Base-by-base conservation (phyloP, 2,113 vertebrate genomes). In the Vanacampus margaritifer region DNA sequence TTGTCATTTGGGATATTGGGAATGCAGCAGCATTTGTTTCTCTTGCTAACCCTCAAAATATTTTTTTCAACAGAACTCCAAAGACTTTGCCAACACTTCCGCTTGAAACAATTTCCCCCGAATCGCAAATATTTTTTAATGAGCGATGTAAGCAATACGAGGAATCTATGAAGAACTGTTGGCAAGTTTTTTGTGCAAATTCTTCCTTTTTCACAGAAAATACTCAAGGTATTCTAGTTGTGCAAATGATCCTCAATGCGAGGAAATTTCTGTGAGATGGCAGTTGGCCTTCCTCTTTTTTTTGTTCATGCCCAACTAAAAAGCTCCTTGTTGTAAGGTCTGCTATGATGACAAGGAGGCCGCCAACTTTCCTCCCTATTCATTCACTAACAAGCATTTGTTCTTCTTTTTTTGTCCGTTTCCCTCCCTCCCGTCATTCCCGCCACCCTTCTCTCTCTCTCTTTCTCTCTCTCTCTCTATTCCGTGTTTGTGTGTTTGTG, bases 401-500 rank as follows among this genome's bases (percentile, higher is more conserved):
- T 69, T 85, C 79, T 79, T 78, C 41, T 69, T 37, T 72, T 53
- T 80, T 63, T 46, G 53, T 54, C 39, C 23, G 60, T 72, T 72
- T 41, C 36, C 37, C 11, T 53, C n/a, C 58, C 64, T 32, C 53
- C 24, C 13, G 13, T 48, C 46, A 9, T 48, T 48, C 46, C 8
- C 46, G 17, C 57, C 43, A n/a, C 64, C 71, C 72, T 28, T 36
- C 57, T 36, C 17, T 36, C 17, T 51, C 17, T 61, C 24, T 46
- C 24, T 16, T 0, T 6, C 23, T 21, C 21, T 84, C 48, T 78
- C 67, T 70, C 23, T 79, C 57, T 65, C 39, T 93, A 84, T 92
- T 90, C 81, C 89, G 69, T 93, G 83, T 86, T 92, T 91, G 92
- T 92, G 91, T 94, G 92, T 94, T 88, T 91, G 10, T 94, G 94